phyloP scores from a whole-genome alignment of 2,888 invertebrate genomes.

The Brachyopa scutellaris region DNA sequence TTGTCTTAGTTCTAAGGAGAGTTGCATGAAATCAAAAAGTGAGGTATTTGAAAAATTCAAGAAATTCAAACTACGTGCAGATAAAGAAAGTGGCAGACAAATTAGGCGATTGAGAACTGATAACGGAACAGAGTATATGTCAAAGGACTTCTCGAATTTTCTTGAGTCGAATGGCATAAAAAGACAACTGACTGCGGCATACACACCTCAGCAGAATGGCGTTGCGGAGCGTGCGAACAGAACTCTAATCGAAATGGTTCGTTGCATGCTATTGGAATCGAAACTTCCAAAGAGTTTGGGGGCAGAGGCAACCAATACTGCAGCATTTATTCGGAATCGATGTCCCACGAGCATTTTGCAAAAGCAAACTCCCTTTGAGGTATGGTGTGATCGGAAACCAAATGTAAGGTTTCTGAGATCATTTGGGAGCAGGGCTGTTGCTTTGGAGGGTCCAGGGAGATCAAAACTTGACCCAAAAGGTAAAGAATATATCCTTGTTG shows the following conservation, averaged over 20 bases:
- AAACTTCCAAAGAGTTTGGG: too few relatives aligned
- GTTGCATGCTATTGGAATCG: background rate
- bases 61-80: background rate
- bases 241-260: background rate
- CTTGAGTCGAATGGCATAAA: background rate
- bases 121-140: slow-evolving; percentile 27
- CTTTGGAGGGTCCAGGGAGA: too few relatives aligned
- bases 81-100: slow-evolving; percentile 8
- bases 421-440: too few relatives aligned
- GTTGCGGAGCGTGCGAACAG: background rate
- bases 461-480: background rate
- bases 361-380: too few relatives aligned
- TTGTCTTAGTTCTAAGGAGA: too few relatives aligned
- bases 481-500: too few relatives aligned
- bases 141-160: background rate
- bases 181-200: background rate
- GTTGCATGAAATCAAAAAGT: slow-evolving; percentile 28
- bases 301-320: too few relatives aligned
- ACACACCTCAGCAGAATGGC: slow-evolving; percentile 2
- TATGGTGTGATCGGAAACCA: too few relatives aligned
- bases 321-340: too few relatives aligned
- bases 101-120: slow-evolving; percentile 9
- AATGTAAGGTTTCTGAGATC: too few relatives aligned
- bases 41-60: slow-evolving; percentile 15
- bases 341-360: too few relatives aligned